Evolutionary conservation across 2,797 vertebrate genomes (phyloP).

Genomic region (Petrocephalus schoutedeni): DNA sequence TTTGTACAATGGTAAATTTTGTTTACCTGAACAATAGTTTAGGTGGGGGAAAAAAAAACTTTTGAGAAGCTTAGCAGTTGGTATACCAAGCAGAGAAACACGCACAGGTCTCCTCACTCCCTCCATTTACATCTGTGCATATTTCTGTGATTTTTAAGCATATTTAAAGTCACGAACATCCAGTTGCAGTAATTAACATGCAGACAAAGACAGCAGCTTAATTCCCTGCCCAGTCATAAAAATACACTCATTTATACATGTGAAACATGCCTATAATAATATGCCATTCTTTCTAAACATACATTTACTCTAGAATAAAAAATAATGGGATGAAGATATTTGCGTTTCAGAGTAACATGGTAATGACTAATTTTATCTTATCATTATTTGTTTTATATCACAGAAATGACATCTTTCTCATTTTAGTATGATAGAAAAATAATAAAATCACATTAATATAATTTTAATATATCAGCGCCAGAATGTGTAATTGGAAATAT

Average conservation of each 20-base stretch:
- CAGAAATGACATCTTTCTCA: not conserved
- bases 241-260: not conserved
- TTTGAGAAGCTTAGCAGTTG: not conserved
- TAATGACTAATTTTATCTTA: slow-evolving; percentile 5
- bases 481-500: not conserved
- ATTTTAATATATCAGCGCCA: not conserved
- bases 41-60: not conserved
- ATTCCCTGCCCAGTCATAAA: not conserved
- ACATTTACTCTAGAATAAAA: not conserved
- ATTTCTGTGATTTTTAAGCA: not conserved
- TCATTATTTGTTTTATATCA: not conserved
- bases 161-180: not conserved
- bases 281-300: not conserved
- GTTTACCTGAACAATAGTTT: not conserved
- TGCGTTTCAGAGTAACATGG: not conserved
- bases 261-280: not conserved
- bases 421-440: not conserved
- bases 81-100: not conserved
- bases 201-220: not conserved
- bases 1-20: slow-evolving; percentile 1
- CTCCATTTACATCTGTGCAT: not conserved
- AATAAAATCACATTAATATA: not conserved
- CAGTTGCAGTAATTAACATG: slow-evolving; percentile 5
- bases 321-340: not conserved
- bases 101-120: not conserved